Percentiles rank a stretch among this genome's conserved stretches.
These are phyloP conservation scores for Phaonia tiefii DNA, from an alignment of 2,888 invertebrate species.

Conservation along the genomic window DNA sequence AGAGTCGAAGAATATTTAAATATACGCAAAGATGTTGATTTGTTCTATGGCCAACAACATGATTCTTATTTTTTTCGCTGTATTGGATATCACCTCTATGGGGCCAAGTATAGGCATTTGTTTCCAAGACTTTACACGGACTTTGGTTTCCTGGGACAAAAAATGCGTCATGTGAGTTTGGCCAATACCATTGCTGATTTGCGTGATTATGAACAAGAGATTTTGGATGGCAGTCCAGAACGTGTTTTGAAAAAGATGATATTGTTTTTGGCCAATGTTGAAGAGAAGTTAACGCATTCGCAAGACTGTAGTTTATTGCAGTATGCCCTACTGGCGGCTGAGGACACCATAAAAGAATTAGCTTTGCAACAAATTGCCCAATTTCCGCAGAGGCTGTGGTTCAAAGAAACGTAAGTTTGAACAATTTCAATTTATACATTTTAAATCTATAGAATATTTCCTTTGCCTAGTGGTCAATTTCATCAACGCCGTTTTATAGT, in stretches of 20 bases:
- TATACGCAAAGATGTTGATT: slow-evolving; percentile 71
- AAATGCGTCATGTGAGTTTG: slow-evolving; percentile 76
- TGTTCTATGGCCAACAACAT: slow-evolving; percentile 71
- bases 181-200: slow-evolving; percentile 77
- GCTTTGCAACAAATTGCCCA: slow-evolving; percentile 75
- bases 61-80: slow-evolving; percentile 78
- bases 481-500: slow-evolving; percentile 79
- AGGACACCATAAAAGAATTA: slow-evolving; percentile 72
- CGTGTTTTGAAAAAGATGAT: slow-evolving; percentile 67
- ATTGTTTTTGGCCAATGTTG: slow-evolving; percentile 77
- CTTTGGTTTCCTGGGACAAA: slow-evolving; percentile 80
- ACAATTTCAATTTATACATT: too few relatives aligned
- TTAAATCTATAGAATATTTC: background rate
- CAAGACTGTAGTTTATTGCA: slow-evolving; percentile 76
- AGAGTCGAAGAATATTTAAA: slow-evolving; percentile 67
- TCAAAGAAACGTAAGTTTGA: slow-evolving; percentile 75
- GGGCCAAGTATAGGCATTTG: slow-evolving; percentile 70
- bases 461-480: slow-evolving; percentile 75
- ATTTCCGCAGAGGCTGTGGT: slow-evolving; percentile 76
- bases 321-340: slow-evolving; percentile 76
- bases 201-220: slow-evolving; percentile 73
- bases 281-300: slow-evolving; percentile 77
- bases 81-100: slow-evolving; percentile 77
- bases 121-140: slow-evolving; percentile 78
- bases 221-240: slow-evolving; percentile 63